A percentile compares a stretch with the other conserved stretches of the same genome.
These are phyloP conservation scores for Melozone crissalis DNA, from an alignment of 2,113 vertebrate genomes.

Conservation along the genomic window DNA sequence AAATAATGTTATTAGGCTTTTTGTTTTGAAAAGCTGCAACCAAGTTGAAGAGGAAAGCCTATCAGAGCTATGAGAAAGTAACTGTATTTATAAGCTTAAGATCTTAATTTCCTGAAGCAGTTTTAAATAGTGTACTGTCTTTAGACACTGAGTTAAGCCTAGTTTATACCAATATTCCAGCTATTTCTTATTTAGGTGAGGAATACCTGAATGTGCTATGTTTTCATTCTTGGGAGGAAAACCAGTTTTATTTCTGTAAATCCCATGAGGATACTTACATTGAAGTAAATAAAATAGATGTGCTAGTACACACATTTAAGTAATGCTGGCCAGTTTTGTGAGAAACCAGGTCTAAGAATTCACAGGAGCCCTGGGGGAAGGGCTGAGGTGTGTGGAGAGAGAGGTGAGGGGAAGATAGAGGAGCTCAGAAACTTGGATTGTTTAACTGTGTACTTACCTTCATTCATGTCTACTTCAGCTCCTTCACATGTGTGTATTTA, in stretches of 20 bases:
- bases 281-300: background rate
- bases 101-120: conserved; percentile 26
- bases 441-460: background rate
- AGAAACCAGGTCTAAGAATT: background rate
- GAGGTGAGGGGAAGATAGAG: background rate
- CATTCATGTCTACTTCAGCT: background rate
- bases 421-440: background rate
- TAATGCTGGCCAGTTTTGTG: background rate
- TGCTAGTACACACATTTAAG: background rate
- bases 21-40: background rate
- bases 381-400: background rate
- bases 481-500: background rate
- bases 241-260: background rate
- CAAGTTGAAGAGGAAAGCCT: background rate
- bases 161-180: background rate
- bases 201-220: background rate
- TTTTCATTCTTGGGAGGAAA: background rate
- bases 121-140: background rate
- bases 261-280: background rate
- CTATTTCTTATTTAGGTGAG: background rate
- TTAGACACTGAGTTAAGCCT: background rate
- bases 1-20: conserved; percentile 38
- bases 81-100: conserved; percentile 28
- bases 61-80: conserved; percentile 20
- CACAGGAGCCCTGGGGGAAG: background rate